phyloP scores from a whole-genome alignment of 2,888 invertebrate genomes.

The Pheosia gnoma region DNA sequence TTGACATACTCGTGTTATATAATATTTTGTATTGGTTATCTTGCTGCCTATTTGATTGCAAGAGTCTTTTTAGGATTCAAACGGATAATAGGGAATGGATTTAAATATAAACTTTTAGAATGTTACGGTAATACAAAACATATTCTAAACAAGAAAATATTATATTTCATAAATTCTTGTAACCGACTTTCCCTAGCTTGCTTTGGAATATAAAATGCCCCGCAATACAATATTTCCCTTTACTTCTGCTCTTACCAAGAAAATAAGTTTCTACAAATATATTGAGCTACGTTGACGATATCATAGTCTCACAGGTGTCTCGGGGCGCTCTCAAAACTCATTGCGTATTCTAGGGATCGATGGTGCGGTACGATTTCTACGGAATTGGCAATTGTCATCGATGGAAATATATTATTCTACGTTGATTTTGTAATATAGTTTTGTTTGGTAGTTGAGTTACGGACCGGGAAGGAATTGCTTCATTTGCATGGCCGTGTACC shows the following conservation, averaged over 20 bases:
- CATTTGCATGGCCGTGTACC: background rate
- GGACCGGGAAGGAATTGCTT: background rate
- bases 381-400: constrained; percentile 32
- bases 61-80: too few relatives aligned
- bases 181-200: background rate
- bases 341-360: constrained; percentile 25
- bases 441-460: background rate
- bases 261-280: background rate
- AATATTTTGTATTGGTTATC: too few relatives aligned
- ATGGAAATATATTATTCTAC: constrained; percentile 12
- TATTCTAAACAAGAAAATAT: background rate
- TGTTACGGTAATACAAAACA: background rate
- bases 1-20: too few relatives aligned
- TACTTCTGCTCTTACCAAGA: background rate
- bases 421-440: background rate
- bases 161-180: background rate
- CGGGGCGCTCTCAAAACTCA: constrained; percentile 10
- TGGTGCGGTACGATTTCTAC: constrained; percentile 11
- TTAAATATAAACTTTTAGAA: background rate
- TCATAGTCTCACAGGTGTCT: constrained; percentile 18
- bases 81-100: background rate
- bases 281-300: constrained; percentile 13
- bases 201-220: background rate
- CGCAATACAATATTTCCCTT: background rate
- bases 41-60: too few relatives aligned